Evolutionary conservation across 2,888 invertebrate species (phyloP), one percentile per base, ranked within the genome.

Genomic region (Hypena proboscidalis): DNA sequence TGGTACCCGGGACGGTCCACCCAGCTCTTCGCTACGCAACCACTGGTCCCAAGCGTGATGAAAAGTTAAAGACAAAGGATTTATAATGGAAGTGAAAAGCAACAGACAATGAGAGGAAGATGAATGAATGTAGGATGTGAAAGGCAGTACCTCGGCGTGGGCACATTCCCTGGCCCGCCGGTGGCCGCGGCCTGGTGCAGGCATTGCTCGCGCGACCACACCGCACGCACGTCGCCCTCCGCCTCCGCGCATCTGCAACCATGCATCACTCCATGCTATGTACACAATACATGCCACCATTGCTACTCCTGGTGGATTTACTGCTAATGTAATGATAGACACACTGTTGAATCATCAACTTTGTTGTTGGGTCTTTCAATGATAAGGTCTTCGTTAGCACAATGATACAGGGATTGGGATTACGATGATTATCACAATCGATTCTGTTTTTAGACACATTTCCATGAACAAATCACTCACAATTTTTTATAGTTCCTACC

Each of bases 121-220:
- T n/a, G n/a, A n/a, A n/a, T n/a, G n/a, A 4, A 23, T 26, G 20
- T 19, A 23, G 7, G 17, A 9, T 19, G 6, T 8, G 21, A 4
- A 3, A 19, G 5, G 23, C 23, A 36, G 15, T 59, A 74, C 72
- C 74, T 79, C 41, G 75, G 63, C 11, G 67, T 50, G 25, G 70
- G 58, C 35, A 67, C 57, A 45, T 74, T 58, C 52, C 90, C 91
- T n/a, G 94, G 93, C 1, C 94, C 94, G 26, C 94, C 94, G 31
- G 93, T 95, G 20, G 94, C 95, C 5, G 95, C 94, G 20, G 93
- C 93, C 58, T 94, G 94, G 76, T 95, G 95, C 30, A 95, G 90
- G 81, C 94, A 95, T 75, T 95, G 94, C 71, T 96, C 95, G 9
- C 96, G 90, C 1, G 95, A 94, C 92, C 95, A 95, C 37, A 94